Base-by-base conservation (phyloP, 2,113 vertebrate genomes). In the Stegastes partitus region DNA sequence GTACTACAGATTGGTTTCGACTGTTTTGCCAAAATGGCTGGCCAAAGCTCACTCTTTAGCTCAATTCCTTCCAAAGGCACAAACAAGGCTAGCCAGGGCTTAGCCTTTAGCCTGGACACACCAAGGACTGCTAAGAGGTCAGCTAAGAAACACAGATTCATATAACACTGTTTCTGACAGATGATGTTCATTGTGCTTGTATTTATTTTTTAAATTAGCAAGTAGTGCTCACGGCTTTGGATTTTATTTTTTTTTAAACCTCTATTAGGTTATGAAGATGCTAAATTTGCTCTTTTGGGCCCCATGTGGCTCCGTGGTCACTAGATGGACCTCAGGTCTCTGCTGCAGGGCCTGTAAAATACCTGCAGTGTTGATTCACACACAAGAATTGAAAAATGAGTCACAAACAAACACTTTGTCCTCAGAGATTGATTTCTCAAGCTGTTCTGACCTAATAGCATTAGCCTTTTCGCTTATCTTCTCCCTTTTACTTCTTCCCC, bases 171-270 rank as follows among this genome's bases (percentile, higher is more conserved):
- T 61, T 87, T 55, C 59, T 63, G 47, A 44, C 39, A 58, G 31
- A 47, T 61, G 44, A 67, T 57, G 64, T 74, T 83, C 18, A 22
- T 91, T 92, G 92, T 91, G 92, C 89, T 92, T 91, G n/a, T 81
- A 26, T 49, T 42, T 44, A n/a, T n/a, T n/a, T 71, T 55, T 58
- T 0, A 5, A 83, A 73, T 74, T 21, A 79, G 49, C 19, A 44
- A 75, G 58, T n/a, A 78, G 75, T 76, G 79, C 61, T 34, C 8
- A 1, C 2, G 7, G 31, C 31, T 88, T 87, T 79, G 44, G 64
- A 71, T 81, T 76, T 68, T 10, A 71, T 81, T 76, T 68, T 10
- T 21, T 21, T n/a, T 9, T 15, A 34, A 34, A 54, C 70, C 68
- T 64, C 53, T 65, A 3, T 39, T 7, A 42, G 21, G 42, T 56